Evolutionary conservation across 1,140 invertebrate species (phyloP).

Genomic region (Drosophila neocordata): DNA sequence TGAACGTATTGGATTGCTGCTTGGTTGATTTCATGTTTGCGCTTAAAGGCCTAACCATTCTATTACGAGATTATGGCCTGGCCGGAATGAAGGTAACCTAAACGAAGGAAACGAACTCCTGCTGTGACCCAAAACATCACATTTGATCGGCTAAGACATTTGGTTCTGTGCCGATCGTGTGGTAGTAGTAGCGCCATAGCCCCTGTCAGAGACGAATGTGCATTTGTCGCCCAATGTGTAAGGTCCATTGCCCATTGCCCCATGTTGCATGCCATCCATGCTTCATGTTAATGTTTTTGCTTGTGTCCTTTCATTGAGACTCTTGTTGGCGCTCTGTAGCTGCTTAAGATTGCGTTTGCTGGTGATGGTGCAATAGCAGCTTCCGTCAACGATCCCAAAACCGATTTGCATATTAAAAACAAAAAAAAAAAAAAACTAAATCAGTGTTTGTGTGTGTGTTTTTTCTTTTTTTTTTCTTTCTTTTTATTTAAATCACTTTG

Average conservation of each 20-base stretch:
- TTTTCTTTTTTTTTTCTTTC: slow-evolving; percentile 28
- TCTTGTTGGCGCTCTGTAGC: slow-evolving; percentile 52
- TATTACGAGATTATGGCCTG: slow-evolving; percentile 38
- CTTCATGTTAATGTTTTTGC: slow-evolving; percentile 37
- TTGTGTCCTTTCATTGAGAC: slow-evolving; percentile 51
- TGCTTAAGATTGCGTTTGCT: slow-evolving; percentile 19
- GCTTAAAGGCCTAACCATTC: slow-evolving; percentile 49
- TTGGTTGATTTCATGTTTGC: slow-evolving; percentile 34
- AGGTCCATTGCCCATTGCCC: not conserved
- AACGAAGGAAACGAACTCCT: slow-evolving; percentile 41
- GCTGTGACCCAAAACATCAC: slow-evolving; percentile 58
- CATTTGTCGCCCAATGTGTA: slow-evolving; percentile 58
- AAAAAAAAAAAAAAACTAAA: too few species aligned
- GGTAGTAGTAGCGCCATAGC: slow-evolving; percentile 54
- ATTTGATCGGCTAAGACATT: slow-evolving; percentile 56
- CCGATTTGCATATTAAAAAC: slow-evolving; percentile 64
- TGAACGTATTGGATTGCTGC: slow-evolving; percentile 17
- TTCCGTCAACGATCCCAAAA: slow-evolving; percentile 69
- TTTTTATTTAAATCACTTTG: slow-evolving; percentile 66
- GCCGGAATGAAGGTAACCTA: slow-evolving; percentile 35
- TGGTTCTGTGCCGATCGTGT: slow-evolving; percentile 5
- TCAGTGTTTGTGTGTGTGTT: slow-evolving; percentile 1
- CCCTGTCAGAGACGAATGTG: slow-evolving; percentile 36
- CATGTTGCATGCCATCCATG: not conserved
- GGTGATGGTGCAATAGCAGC: slow-evolving; percentile 51